Conservation (phyloP, 2,888 invertebrate species). For the Ochlodes sylvanus region DNA sequence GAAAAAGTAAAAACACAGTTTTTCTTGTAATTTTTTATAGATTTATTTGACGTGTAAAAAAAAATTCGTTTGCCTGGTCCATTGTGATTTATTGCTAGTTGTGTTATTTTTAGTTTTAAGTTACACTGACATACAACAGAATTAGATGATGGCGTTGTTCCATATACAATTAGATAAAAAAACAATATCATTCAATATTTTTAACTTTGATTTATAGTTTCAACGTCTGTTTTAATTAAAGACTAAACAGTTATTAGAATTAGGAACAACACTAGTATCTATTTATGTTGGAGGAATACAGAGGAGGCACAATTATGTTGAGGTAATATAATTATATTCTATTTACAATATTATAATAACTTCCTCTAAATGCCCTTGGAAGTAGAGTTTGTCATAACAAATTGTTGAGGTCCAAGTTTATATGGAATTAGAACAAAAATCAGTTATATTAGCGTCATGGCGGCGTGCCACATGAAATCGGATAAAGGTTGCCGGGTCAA, state of each 20-base stretch:
- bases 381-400: neutral
- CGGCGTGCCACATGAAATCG: constrained; percentile 14
- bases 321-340: neutral
- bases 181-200: too few species aligned
- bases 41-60: too few species aligned
- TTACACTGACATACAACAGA: too few species aligned
- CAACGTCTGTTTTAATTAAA: too few species aligned
- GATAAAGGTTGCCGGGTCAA: constrained; percentile 25
- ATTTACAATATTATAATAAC: neutral
- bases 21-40: too few species aligned
- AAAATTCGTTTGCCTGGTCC: too few species aligned
- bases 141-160: neutral
- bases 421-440: constrained; percentile 4
- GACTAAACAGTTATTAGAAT: too few species aligned
- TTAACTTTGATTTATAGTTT: too few species aligned
- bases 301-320: neutral
- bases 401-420: neutral
- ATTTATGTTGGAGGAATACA: neutral
- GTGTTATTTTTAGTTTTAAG: too few species aligned
- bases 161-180: neutral
- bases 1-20: too few species aligned
- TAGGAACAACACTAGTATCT: neutral
- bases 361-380: neutral
- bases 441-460: constrained; percentile 5
- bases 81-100: too few species aligned